phyloP scores from a whole-genome alignment of 1,140 invertebrate species.

The Tetranychus cinnabarinus region DNA sequence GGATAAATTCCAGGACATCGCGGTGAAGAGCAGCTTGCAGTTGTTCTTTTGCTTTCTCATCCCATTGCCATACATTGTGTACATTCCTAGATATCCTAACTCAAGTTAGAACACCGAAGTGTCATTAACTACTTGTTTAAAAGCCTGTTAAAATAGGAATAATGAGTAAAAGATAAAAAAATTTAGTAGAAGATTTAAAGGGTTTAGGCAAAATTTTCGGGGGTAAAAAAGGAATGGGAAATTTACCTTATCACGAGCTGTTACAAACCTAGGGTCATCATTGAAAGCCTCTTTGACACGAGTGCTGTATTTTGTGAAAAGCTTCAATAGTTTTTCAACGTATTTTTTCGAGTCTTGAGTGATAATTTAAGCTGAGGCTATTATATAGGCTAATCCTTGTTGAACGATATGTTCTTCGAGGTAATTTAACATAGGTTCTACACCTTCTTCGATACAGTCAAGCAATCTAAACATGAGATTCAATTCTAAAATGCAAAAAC shows the following conservation, averaged over 20 bases:
- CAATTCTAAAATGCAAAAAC: slow-evolving; percentile 29
- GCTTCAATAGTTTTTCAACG: slow-evolving; percentile 74
- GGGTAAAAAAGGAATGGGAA: neutral
- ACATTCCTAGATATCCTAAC: slow-evolving; percentile 34
- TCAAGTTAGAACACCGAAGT: slow-evolving; percentile 79
- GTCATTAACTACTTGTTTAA: slow-evolving; percentile 94
- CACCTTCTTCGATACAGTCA: slow-evolving; percentile 77
- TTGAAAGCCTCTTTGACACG: slow-evolving; percentile 83
- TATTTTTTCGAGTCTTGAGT: slow-evolving; percentile 97
- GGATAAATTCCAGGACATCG: slow-evolving; percentile 83
- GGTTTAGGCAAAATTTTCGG: too few relatives aligned
- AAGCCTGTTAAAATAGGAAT: slow-evolving; percentile 31
- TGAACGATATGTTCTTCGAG: slow-evolving; percentile 77
- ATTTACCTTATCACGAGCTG: slow-evolving; percentile 65
- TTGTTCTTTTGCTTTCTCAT: slow-evolving; percentile 51
- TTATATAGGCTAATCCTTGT: slow-evolving; percentile 88
- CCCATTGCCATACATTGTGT: slow-evolving; percentile 81
- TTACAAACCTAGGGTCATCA: slow-evolving; percentile 90
- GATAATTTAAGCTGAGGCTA: slow-evolving; percentile 85
- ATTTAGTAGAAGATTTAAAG: too few relatives aligned
- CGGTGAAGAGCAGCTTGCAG: slow-evolving; percentile 65
- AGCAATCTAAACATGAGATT: slow-evolving; percentile 82
- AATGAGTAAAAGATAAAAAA: neutral
- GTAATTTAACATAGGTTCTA: slow-evolving; percentile 68
- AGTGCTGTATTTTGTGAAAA: slow-evolving; percentile 75